phyloP scores from a whole-genome alignment of 92 coral and sea anemone genomes.

The Zoanthus sociatus region DNA sequence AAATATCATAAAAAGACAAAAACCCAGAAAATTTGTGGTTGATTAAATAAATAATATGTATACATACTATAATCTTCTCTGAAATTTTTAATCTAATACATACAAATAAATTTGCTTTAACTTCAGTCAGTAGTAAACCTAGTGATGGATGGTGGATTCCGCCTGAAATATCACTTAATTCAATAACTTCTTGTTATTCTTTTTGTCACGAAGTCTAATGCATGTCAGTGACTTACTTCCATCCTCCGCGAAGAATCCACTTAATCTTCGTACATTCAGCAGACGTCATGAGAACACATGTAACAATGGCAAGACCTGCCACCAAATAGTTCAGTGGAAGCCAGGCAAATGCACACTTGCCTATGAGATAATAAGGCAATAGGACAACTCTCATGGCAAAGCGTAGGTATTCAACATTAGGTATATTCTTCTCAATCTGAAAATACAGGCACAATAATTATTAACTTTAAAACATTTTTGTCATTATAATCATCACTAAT shows the following conservation, averaged over 20 bases:
- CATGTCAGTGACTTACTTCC: slow-evolving; percentile 68
- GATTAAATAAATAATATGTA: too few relatives aligned
- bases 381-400: slow-evolving; percentile 70
- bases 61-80: background rate
- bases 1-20: too few relatives aligned
- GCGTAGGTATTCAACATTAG: slow-evolving; percentile 67
- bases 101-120: too few relatives aligned
- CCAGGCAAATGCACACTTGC: slow-evolving; percentile 77
- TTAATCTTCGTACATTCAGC: slow-evolving; percentile 65
- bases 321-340: slow-evolving; percentile 71
- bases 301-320: slow-evolving; percentile 64
- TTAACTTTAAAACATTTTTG: background rate
- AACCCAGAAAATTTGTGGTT: too few relatives aligned
- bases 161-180: too few relatives aligned
- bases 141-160: too few relatives aligned
- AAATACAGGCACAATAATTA: background rate
- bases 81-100: background rate
- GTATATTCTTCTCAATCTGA: slow-evolving; percentile 20
- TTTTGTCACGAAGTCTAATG: too few relatives aligned
- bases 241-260: slow-evolving; percentile 82
- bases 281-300: slow-evolving; percentile 75
- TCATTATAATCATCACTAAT: too few relatives aligned
- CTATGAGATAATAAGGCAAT: slow-evolving; percentile 87
- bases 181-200: too few relatives aligned
- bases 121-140: too few relatives aligned